A percentile compares a stretch with the other conserved stretches of the same genome.
phyloP scores from a whole-genome alignment of 2,888 invertebrate genomes.

The Conops quadrifasciatus region DNA sequence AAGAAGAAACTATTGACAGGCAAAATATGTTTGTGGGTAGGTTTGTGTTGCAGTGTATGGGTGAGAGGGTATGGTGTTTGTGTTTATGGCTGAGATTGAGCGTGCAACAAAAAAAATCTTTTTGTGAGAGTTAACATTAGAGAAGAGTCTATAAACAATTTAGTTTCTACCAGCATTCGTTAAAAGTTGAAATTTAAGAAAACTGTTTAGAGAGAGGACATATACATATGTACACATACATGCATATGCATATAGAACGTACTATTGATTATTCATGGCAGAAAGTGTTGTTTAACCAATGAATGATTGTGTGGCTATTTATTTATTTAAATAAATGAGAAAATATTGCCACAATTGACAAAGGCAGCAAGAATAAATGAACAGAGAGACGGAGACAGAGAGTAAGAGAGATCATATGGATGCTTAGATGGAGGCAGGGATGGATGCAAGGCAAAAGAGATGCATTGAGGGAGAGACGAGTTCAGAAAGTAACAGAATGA shows the following conservation, averaged over 20 bases:
- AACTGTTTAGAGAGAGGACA: neutral
- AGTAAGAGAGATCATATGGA: neutral
- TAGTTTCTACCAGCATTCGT: neutral
- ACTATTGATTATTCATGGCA: conserved; percentile 9
- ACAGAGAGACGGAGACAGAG: neutral
- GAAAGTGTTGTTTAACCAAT: conserved; percentile 2
- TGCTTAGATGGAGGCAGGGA: neutral
- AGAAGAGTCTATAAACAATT: neutral
- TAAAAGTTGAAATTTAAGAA: neutral
- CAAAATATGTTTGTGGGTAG: neutral
- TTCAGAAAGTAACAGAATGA: no score
- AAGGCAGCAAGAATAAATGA: neutral
- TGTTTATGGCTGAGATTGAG: neutral
- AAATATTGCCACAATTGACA: neutral
- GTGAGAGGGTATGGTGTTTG: neutral
- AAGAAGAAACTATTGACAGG: neutral
- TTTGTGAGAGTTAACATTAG: neutral
- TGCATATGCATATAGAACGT: neutral
- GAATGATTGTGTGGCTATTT: neutral
- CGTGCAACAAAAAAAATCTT: neutral
- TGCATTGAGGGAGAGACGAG: neutral
- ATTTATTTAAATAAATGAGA: conserved; percentile 10
- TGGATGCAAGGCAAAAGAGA: neutral
- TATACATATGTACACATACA: neutral
- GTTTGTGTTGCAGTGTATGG: neutral